phyloP scores from a whole-genome alignment of 2,113 vertebrate genomes.

The Brachyistius frenatus region DNA sequence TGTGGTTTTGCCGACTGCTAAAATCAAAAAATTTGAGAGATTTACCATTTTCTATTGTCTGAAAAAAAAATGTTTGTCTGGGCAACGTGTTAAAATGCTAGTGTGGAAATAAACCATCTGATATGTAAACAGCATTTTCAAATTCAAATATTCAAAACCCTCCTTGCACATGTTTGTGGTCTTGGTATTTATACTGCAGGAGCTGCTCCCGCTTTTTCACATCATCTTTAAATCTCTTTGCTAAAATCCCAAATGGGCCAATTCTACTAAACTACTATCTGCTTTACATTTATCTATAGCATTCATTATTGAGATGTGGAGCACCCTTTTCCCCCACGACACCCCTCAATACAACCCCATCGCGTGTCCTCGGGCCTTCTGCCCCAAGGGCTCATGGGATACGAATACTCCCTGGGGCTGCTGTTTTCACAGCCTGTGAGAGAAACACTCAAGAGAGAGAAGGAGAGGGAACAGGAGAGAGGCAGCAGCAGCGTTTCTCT shows the following conservation, averaged over 20 bases:
- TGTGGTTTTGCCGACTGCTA: too few species aligned
- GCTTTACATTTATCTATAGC: constrained; percentile 70
- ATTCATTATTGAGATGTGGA: constrained; percentile 54
- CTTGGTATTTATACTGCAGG: not conserved
- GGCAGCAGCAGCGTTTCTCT: constrained; percentile 66
- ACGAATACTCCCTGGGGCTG: constrained; percentile 74
- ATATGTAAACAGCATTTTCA: constrained; percentile 14
- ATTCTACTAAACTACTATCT: constrained; percentile 54
- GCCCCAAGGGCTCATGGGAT: constrained; percentile 81
- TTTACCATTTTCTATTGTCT: not conserved
- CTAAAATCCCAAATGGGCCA: constrained; percentile 65
- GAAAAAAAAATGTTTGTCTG: too few species aligned
- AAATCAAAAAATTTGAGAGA: not conserved
- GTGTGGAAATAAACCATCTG: not conserved
- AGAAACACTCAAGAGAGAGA: constrained; percentile 71
- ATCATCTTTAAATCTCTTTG: constrained; percentile 56
- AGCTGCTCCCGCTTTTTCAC: not conserved
- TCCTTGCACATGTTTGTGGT: constrained; percentile 19
- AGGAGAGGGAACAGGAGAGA: constrained; percentile 58
- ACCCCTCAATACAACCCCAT: constrained; percentile 63
- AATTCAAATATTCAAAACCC: not conserved
- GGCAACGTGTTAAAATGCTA: not conserved
- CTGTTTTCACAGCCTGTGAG: constrained; percentile 76
- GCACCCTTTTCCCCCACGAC: constrained; percentile 31
- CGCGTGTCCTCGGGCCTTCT: constrained; percentile 78